Evolutionary conservation across 2,797 vertebrate species (phyloP).

Genomic region (Ctenochaetus hawaiiensis): DNA sequence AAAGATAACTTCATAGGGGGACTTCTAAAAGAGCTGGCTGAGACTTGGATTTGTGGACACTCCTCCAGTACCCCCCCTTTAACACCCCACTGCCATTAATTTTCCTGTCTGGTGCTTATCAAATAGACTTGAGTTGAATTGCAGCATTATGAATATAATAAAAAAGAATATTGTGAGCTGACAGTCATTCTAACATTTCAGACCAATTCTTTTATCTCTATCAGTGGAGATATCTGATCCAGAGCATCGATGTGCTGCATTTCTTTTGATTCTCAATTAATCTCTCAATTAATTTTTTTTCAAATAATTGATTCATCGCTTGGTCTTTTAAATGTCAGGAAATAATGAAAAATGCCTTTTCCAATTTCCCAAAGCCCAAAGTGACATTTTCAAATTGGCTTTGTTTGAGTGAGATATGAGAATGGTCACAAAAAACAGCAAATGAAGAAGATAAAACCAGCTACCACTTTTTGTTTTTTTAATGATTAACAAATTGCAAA

Average conservation of each 20-base stretch:
- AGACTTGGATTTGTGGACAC: slow-evolving; percentile 55
- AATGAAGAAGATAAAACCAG: background rate
- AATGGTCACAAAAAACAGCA: background rate
- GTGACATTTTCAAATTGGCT: background rate
- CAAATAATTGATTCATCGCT: background rate
- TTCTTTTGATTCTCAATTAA: background rate
- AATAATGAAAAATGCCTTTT: background rate
- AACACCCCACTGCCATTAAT: slow-evolving; percentile 30
- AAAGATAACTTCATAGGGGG: slow-evolving; percentile 71
- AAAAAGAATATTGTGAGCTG: slow-evolving; percentile 20
- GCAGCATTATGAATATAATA: background rate
- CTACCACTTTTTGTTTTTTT: background rate
- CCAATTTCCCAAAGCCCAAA: background rate
- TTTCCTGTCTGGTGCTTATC: slow-evolving; percentile 26
- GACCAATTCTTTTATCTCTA: accelerated
- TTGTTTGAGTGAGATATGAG: background rate
- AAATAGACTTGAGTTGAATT: background rate
- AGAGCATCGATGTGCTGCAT: background rate
- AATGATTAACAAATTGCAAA: background rate
- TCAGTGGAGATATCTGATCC: background rate
- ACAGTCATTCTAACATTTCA: background rate
- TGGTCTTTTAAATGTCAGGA: background rate
- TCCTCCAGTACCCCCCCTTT: slow-evolving; percentile 36
- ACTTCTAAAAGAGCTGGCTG: slow-evolving; percentile 52
- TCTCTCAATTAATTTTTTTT: background rate